phyloP scores from a whole-genome alignment of 2,113 vertebrate genomes.

The Sinocyclocheilus anshuiensis region DNA sequence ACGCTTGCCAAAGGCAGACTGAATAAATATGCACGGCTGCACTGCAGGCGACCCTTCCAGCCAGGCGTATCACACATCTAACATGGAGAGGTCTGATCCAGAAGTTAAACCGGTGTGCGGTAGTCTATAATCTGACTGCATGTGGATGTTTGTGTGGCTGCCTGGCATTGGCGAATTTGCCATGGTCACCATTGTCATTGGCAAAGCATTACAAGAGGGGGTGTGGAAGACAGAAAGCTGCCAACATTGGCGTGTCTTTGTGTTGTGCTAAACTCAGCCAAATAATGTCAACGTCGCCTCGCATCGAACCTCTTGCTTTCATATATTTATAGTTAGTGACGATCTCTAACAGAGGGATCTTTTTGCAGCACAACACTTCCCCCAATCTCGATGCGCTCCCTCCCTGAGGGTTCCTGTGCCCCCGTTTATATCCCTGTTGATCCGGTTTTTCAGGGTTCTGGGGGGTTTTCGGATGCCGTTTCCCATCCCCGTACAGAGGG shows the following conservation, averaged over 20 bases:
- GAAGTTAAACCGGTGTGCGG: constrained; percentile 39
- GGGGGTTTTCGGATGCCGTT: constrained; percentile 44
- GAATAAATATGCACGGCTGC: neutral
- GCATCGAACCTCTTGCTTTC: neutral
- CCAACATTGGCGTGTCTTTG: neutral
- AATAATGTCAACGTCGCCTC: neutral
- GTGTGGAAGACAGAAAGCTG: constrained; percentile 46
- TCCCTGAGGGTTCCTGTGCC: neutral
- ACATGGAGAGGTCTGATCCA: neutral
- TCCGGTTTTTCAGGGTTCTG: constrained; percentile 45
- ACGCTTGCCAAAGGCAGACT: constrained; percentile 56
- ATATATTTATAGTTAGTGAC: neutral
- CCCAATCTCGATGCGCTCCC: constrained; percentile 9
- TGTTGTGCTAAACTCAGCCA: constrained; percentile 13
- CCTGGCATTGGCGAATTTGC: constrained; percentile 9
- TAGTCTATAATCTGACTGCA: constrained; percentile 44
- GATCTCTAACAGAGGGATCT: constrained; percentile 29
- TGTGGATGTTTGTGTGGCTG: constrained; percentile 23
- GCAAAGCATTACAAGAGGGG: constrained; percentile 36
- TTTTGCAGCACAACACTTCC: constrained; percentile 14
- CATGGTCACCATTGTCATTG: constrained; percentile 37
- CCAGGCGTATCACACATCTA: neutral
- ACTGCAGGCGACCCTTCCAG: neutral
- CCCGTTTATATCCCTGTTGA: neutral
- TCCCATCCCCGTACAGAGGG: constrained; percentile 46